phyloP scores from a whole-genome alignment of 1,140 invertebrate genomes.

The Portunus trituberculatus region DNA sequence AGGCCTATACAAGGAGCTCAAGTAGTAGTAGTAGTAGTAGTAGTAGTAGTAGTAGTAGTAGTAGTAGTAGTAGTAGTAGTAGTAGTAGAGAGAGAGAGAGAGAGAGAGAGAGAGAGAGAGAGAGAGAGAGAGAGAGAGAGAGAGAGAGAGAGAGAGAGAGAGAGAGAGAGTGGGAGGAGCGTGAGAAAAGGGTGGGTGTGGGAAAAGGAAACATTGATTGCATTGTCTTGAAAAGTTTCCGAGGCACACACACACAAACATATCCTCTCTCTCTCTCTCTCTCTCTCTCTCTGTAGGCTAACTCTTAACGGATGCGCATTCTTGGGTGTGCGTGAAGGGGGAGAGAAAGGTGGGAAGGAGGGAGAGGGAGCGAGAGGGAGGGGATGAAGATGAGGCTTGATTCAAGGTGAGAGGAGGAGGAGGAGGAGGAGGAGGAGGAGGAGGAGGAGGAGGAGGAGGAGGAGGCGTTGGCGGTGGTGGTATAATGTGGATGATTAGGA shows the following conservation, averaged over 20 bases:
- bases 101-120: conserved; percentile 4
- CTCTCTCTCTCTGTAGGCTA: neutral
- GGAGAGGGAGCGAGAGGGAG: neutral
- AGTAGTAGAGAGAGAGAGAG: too few species aligned
- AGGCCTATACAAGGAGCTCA: neutral
- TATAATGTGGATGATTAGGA: neutral
- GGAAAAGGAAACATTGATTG: neutral
- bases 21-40: too few species aligned
- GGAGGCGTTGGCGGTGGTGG: neutral
- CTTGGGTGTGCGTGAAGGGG: neutral
- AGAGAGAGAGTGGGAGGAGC: neutral
- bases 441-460: neutral
- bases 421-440: neutral
- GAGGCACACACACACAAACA: neutral
- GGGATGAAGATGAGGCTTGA: neutral
- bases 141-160: neutral
- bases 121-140: neutral
- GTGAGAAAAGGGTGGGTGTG: neutral
- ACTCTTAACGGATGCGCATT: neutral
- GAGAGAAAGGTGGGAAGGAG: neutral
- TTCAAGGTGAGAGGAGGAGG: neutral
- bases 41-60: conserved; percentile 3
- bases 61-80: neutral
- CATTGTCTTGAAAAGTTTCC: neutral
- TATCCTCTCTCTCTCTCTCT: neutral